These are phyloP conservation scores for Tachysurus fulvidraco DNA, from an alignment of 2,113 vertebrate genomes.

Conservation along the genomic window DNA sequence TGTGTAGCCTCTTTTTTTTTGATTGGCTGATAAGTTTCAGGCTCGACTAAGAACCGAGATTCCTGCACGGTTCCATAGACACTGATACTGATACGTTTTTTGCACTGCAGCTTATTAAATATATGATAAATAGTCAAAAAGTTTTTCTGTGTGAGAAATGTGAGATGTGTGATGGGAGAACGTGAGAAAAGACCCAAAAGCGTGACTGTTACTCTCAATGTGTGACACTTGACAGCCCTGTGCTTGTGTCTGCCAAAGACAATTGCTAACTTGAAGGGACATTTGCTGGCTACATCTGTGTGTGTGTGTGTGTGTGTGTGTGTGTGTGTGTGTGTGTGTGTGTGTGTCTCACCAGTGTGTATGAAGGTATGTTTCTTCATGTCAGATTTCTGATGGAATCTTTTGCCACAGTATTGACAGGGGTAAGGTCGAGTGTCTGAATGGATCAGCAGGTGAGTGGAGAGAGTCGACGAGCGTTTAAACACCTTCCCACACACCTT, in stretches of 20 bases:
- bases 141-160: no score
- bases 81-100: no score
- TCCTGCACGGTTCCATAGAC: no score
- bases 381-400: constrained; percentile 81
- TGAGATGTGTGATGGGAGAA: no score
- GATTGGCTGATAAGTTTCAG: no score
- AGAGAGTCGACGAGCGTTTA: constrained; percentile 68
- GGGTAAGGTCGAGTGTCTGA: constrained; percentile 77
- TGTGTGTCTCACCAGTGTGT: constrained; percentile 71
- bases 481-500: constrained; percentile 74
- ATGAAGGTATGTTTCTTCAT: constrained; percentile 84
- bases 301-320: neutral
- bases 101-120: no score
- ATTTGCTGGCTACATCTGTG: neutral
- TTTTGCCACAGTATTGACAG: constrained; percentile 78
- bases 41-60: no score
- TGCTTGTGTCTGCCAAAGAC: neutral
- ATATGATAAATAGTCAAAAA: no score
- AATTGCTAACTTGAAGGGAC: neutral
- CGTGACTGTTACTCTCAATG: no score
- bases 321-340: constrained; percentile 31
- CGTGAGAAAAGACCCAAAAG: no score
- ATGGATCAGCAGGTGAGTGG: constrained; percentile 78
- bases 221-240: no score
- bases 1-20: no score